These are phyloP conservation scores for Papilio gigon DNA, from an alignment of 2,888 invertebrate genomes.

Conservation along the genomic window DNA sequence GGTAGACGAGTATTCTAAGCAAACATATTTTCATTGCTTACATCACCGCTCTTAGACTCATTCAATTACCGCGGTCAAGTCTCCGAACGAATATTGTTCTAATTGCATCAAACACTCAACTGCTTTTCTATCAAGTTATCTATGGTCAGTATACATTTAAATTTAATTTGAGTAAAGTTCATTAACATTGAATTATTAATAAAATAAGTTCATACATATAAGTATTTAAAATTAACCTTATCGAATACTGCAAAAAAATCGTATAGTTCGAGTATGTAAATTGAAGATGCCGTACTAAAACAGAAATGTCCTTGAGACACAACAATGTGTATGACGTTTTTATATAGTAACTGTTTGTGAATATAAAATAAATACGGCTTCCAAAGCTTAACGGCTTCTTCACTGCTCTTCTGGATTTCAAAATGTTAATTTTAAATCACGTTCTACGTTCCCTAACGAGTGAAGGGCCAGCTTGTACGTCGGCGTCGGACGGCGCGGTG, in stretches of 20 bases:
- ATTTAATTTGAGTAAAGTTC: neutral
- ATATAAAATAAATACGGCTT: neutral
- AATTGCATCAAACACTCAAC: conserved; percentile 6
- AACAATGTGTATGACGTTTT: neutral
- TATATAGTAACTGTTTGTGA: neutral
- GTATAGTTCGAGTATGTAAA: neutral
- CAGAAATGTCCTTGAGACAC: neutral
- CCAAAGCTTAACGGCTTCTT: neutral
- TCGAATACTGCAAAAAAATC: neutral
- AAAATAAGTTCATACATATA: neutral
- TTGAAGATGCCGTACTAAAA: neutral
- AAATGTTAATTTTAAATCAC: conserved; percentile 3
- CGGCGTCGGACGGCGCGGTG: conserved; percentile 19
- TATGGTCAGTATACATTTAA: neutral
- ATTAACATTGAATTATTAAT: neutral
- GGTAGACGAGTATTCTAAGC: neutral
- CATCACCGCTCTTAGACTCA: conserved; percentile 13
- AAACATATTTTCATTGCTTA: neutral
- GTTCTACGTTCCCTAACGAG: conserved; percentile 5
- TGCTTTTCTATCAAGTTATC: conserved; percentile 12
- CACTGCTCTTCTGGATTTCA: neutral
- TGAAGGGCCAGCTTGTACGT: neutral
- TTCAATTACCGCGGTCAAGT: conserved; percentile 11
- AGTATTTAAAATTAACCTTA: neutral
- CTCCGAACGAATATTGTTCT: conserved; percentile 11